Evolutionary conservation across 2,888 invertebrate species (phyloP), one percentile per base, ranked within the genome.

Genomic region (Drosophila recens): DNA sequence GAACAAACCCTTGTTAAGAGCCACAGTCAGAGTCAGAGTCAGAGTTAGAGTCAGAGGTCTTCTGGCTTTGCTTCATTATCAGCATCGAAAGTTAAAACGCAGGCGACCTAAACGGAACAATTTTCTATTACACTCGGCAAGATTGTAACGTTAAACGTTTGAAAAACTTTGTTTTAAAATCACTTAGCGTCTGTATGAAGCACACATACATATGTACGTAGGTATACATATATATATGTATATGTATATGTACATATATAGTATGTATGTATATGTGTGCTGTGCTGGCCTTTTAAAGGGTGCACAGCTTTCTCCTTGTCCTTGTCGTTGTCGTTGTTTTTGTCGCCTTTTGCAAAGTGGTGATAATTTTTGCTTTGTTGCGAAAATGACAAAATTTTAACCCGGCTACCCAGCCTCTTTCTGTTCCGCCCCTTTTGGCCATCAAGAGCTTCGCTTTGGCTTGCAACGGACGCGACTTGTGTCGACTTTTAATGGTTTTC

Each of bases 311-410:
- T 17, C 34, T 43, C 30, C 10, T 34, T 71, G 52, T 15, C 48
- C 27, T 40, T 69, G 54, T 63, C 42, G 54, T 68, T 40, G 65
- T 46, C 67, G 65, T 75, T 72, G 53, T 9, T 34, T 36, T 78
- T 68, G 80, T 78, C 76, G 80, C 80, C 81, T 81, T 77, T 90
- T 78, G 79, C 90, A 87, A 90, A 90, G 89, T 90, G 90, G 89
- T 89, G 89, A 90, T 89, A 90, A 89, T 89, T 90, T 89, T 87
- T 77, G 84, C 89, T 90, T 90, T 90, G 90, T 89, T 89, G 72
- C 87, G 75, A 90, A 89, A 86, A 89, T 87, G 86, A 89, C 90
- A 89, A 88, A 90, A 85, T 89, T 86, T 82, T 85, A 85, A 75
- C 90, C 74, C 79, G 63, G 69, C 27, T 5, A 13, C 40, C 20